Evolutionary conservation across 2,113 vertebrate genomes (phyloP).

Genomic region (Chrysemys picta): DNA sequence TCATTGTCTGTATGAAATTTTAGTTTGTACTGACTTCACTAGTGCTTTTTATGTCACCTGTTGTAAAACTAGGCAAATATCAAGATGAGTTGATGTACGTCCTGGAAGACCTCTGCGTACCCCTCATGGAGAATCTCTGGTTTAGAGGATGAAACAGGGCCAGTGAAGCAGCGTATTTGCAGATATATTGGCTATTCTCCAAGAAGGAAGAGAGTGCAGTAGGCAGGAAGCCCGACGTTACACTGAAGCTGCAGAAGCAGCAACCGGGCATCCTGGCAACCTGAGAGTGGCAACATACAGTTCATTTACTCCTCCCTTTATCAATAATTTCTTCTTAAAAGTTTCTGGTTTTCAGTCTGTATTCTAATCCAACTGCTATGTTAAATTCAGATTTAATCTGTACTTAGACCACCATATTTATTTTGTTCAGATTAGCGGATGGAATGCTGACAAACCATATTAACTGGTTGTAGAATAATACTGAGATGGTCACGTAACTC

Average conservation of each 20-base stretch:
- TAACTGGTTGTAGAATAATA: not conserved
- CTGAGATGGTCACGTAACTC: not conserved
- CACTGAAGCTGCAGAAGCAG: not conserved
- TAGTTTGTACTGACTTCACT: too few species aligned
- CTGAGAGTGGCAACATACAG: fast-evolving
- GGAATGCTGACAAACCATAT: not conserved
- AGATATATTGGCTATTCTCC: not conserved
- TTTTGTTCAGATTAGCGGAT: not conserved
- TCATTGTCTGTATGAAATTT: too few species aligned
- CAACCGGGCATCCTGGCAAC: not conserved
- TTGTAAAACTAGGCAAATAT: too few species aligned
- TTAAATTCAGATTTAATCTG: not conserved
- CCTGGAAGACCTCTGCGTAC: too few species aligned
- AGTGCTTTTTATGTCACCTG: too few species aligned
- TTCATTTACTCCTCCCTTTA: not conserved
- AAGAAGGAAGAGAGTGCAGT: not conserved
- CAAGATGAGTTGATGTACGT: too few species aligned
- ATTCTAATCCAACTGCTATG: not conserved
- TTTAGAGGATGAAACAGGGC: not conserved
- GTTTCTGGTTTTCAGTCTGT: not conserved
- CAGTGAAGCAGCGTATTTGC: not conserved
- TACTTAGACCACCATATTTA: not conserved
- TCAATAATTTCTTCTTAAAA: not conserved
- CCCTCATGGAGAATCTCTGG: not conserved
- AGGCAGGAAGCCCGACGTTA: fast-evolving